Evolutionary conservation across 1,140 invertebrate genomes (phyloP).

Genomic region (Lithobius niger): DNA sequence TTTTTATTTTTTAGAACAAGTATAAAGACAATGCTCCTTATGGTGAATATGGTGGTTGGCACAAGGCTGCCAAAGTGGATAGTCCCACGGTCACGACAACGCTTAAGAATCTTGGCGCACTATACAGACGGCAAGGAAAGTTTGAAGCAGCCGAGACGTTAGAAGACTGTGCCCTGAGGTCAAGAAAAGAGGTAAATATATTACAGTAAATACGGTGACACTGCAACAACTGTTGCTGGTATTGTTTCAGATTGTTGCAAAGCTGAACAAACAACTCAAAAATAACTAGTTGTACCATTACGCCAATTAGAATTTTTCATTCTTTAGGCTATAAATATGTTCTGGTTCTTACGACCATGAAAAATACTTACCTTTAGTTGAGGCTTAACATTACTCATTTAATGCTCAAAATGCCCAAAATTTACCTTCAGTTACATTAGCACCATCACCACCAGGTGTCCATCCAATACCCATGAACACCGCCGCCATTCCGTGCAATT

Average conservation of each 20-base stretch:
- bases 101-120: slow-evolving; percentile 88
- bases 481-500: too few species aligned
- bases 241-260: background rate
- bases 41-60: slow-evolving; percentile 92
- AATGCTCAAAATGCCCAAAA: too few species aligned
- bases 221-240: too few species aligned
- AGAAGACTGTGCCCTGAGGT: slow-evolving; percentile 90
- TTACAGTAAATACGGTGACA: background rate
- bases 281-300: slow-evolving; percentile 5
- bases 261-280: background rate
- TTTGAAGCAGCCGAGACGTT: slow-evolving; percentile 97
- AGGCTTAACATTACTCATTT: too few species aligned
- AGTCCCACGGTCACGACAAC: slow-evolving; percentile 95
- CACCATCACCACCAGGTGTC: too few species aligned
- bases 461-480: too few species aligned
- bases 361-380: too few species aligned
- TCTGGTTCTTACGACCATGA: too few species aligned
- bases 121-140: slow-evolving; percentile 94
- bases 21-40: slow-evolving; percentile 82
- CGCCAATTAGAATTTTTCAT: too few species aligned
- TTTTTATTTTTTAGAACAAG: slow-evolving; percentile 41
- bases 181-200: slow-evolving; percentile 67
- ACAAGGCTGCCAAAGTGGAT: slow-evolving; percentile 97
- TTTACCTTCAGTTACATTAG: too few species aligned
- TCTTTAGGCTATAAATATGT: too few species aligned